Evolutionary conservation across 2,888 invertebrate genomes (phyloP).

Genomic region (Xanthorhoe spadicearia): DNA sequence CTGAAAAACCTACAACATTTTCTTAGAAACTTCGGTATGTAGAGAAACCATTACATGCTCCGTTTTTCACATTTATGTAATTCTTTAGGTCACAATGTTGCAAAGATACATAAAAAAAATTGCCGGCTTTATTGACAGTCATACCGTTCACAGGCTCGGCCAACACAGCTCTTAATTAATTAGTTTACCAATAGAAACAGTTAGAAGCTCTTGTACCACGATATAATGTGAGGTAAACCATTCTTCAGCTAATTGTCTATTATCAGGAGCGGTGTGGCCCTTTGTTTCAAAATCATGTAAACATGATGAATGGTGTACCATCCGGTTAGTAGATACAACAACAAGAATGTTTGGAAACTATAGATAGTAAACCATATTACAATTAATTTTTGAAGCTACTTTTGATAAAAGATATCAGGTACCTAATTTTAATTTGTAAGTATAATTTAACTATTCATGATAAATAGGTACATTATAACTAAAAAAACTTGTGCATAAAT

Average conservation of each 20-base stretch:
- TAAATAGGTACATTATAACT: too few relatives aligned
- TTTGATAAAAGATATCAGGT: not conserved
- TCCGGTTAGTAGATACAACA: slow-evolving; percentile 4
- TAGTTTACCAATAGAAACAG: not conserved
- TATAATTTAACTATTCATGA: too few relatives aligned
- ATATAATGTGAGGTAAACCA: slow-evolving; percentile 40
- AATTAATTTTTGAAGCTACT: not conserved
- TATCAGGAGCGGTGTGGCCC: slow-evolving; percentile 43
- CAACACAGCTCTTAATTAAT: too few relatives aligned
- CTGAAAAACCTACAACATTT: too few relatives aligned
- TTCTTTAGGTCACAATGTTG: too few relatives aligned
- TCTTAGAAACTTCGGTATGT: too few relatives aligned
- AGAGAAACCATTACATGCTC: too few relatives aligned
- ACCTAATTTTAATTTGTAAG: not conserved
- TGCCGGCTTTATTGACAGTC: too few relatives aligned
- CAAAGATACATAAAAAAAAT: too few relatives aligned
- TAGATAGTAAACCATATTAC: not conserved
- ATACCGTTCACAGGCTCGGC: too few relatives aligned
- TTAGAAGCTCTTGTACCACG: slow-evolving; percentile 41
- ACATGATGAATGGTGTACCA: slow-evolving; percentile 35
- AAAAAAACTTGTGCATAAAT: too few relatives aligned
- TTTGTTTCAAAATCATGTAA: slow-evolving; percentile 47
- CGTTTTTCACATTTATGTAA: too few relatives aligned
- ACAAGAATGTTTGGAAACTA: not conserved
- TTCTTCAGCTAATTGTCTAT: slow-evolving; percentile 52